Conservation (phyloP, 1,140 invertebrate species). For the Aleiodes sp. region DNA sequence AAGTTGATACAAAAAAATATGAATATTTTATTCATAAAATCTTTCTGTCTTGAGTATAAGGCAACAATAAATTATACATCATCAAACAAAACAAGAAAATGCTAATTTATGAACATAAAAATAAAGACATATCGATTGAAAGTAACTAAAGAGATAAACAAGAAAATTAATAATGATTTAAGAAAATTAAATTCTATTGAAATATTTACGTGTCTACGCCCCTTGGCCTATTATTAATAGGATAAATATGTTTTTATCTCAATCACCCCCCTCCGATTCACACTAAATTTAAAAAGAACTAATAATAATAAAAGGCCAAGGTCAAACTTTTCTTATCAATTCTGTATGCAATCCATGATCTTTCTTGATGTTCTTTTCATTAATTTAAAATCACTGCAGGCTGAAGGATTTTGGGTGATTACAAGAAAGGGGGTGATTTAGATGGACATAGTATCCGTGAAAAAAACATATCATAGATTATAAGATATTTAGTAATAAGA, state of each 20-base stretch:
- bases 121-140: neutral
- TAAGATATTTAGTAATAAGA: neutral
- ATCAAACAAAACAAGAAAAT: neutral
- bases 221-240: neutral
- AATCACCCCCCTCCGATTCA: neutral
- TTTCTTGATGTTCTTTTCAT: too few species aligned
- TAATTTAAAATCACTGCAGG: too few species aligned
- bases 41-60: neutral
- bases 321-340: too few species aligned
- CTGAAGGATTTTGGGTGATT: neutral
- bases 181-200: slow-evolving; percentile 4
- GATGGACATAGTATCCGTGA: neutral
- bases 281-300: neutral
- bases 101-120: neutral
- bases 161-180: too few species aligned
- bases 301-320: too few species aligned
- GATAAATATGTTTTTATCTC: neutral
- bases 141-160: neutral
- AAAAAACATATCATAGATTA: slow-evolving; percentile 14
- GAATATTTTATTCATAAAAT: slow-evolving; percentile 15
- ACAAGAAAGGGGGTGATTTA: neutral
- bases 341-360: too few species aligned
- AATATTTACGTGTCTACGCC: neutral
- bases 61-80: neutral
- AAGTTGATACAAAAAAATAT: neutral